Evolutionary conservation across 1,140 invertebrate genomes (phyloP), one percentile per base, ranked within the genome.

Genomic region (Thaumatotibia leucotreta): DNA sequence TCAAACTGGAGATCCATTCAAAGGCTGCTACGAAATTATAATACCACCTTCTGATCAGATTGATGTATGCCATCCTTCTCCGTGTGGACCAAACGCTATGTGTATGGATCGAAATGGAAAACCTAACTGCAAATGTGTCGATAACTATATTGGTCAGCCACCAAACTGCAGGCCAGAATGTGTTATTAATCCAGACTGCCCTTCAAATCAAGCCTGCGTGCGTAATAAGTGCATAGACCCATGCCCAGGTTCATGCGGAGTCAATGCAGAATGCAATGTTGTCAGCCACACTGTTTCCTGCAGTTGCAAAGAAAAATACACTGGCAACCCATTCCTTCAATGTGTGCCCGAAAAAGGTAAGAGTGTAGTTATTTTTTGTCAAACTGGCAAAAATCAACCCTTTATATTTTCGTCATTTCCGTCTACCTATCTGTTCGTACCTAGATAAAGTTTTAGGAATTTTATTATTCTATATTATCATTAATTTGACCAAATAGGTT

Each of bases 1-100:
- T 9, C 95, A 95, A 87, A 96, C 95, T 8, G 97, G 97, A 49
- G 96, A 97, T 93, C 96, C 96, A 49, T 97, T 96, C 83, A 94
- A 94, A 77, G 93, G 94, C 64, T 97, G 97, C 79, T 92, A 93
- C 23, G 93, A 95, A 63, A 69, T 86, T 68, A 63, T 78, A 29
- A 63, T 70, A 17, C 63, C 73, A 58, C 83, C 90, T 39, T 80
- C 88, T 62, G 80, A 87, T 73, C 79, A 84, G 33, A 61, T 87
- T 4, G 93, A 96, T 75, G 94, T 93, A 1, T 96, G 95, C 76
- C 83, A 86, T 69, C 94, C 94, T 10, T 93, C 94, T 4, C 95
- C 95, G 1, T 96, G 95, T 77, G 95, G 95, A 29, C 93, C 93
- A 70, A 94, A 95, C 78, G 92, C 94, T 17, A 86, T 93, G 69